A percentile compares a stretch with the other conserved stretches of the same genome.
Evolutionary conservation across 2,888 invertebrate genomes (phyloP).

Genomic region (Meta bourneti): DNA sequence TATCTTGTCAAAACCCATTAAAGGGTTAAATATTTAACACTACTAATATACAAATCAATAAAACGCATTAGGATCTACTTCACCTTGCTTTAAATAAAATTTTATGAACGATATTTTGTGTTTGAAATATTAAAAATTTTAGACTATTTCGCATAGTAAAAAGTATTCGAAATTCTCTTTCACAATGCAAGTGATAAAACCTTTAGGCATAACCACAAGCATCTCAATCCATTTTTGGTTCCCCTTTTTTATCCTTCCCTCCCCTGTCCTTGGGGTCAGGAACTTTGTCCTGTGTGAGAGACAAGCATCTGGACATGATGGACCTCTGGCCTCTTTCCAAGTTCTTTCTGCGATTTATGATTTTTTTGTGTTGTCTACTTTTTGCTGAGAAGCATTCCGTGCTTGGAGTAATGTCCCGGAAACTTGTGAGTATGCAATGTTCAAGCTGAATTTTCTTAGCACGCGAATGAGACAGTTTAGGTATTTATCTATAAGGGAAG

Average conservation of each 20-base stretch:
- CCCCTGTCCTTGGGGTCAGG: conserved; percentile 29
- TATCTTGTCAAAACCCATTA: too few relatives aligned
- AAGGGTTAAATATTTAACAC: too few relatives aligned
- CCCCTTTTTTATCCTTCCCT: background rate
- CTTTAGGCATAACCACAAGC: background rate
- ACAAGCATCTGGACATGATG: conserved; percentile 59
- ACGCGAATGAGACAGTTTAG: background rate
- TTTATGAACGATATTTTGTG: too few relatives aligned
- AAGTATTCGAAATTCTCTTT: background rate
- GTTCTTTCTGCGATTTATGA: conserved; percentile 5
- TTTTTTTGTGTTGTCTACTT: conserved; percentile 23
- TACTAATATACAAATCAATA: too few relatives aligned
- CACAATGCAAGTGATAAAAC: background rate
- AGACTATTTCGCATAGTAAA: background rate
- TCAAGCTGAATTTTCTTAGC: background rate
- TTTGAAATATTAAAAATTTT: background rate
- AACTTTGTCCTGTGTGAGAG: conserved; percentile 56
- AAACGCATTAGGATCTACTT: too few relatives aligned
- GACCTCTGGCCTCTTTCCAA: conserved; percentile 66
- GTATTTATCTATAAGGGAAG: background rate
- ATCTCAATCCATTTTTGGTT: background rate
- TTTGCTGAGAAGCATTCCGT: conserved; percentile 13
- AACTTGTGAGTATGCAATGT: conserved; percentile 13
- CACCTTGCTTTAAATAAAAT: too few relatives aligned
- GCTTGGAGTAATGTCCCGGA: conserved; percentile 7